A percentile compares a stretch with the other conserved stretches of the same genome.
phyloP scores from a whole-genome alignment of 1,140 invertebrate genomes.

The Psix sp. region DNA sequence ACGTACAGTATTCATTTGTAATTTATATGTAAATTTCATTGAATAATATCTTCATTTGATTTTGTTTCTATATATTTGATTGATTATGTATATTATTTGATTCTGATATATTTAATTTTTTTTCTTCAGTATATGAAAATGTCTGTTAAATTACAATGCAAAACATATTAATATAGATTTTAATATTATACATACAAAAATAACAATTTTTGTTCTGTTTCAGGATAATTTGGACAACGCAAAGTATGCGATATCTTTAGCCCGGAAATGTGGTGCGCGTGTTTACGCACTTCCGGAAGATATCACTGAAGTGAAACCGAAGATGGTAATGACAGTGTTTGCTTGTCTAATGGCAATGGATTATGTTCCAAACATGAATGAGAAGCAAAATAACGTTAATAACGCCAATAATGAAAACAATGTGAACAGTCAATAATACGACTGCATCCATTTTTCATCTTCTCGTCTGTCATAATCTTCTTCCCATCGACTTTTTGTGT shows the following conservation, averaged over 20 bases:
- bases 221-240: constrained; percentile 97
- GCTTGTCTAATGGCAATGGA: constrained; percentile 98
- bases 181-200: too few species aligned
- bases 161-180: background rate
- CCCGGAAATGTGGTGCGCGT: constrained; percentile 96
- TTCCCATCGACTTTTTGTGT: constrained; percentile 17
- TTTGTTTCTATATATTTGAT: too few species aligned
- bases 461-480: constrained; percentile 2
- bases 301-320: constrained; percentile 97
- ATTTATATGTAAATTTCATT: too few species aligned
- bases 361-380: constrained; percentile 92
- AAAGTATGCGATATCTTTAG: constrained; percentile 99
- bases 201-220: constrained; percentile 53
- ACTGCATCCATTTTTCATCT: too few species aligned
- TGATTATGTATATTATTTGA: too few species aligned
- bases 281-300: constrained; percentile 99
- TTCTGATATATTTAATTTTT: too few species aligned
- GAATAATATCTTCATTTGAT: too few species aligned
- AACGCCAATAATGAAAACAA: constrained; percentile 67
- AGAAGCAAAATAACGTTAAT: constrained; percentile 68
- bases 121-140: too few species aligned
- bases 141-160: too few species aligned
- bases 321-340: constrained; percentile 99
- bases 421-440: constrained; percentile 68
- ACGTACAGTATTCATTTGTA: too few species aligned